Conservation (phyloP, 2,113 vertebrate species). For the Sclerurus mexicanus region DNA sequence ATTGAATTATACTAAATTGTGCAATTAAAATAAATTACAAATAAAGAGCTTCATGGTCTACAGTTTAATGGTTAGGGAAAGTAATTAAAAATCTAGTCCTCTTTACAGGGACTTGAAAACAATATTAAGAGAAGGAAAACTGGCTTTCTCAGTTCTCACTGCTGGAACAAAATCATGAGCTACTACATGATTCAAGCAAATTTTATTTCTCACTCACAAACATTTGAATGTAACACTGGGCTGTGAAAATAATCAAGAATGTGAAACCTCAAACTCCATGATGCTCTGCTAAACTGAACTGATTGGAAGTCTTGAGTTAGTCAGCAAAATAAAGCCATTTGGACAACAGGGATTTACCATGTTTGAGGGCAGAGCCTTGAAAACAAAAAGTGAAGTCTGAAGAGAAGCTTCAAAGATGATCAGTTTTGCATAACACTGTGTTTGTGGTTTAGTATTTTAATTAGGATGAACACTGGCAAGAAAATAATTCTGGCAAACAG, state of each 20-base stretch:
- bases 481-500: background rate
- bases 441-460: background rate
- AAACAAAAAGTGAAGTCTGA: background rate
- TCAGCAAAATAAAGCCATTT: background rate
- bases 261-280: background rate
- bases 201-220: background rate
- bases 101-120: background rate
- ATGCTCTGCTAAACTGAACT: background rate
- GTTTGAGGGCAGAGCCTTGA: background rate
- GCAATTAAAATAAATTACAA: background rate
- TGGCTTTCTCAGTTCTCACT: background rate
- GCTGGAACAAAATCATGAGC: background rate
- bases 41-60: background rate
- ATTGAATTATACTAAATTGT: background rate
- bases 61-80: background rate
- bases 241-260: background rate
- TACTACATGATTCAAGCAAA: background rate
- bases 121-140: background rate
- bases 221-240: background rate
- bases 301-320: background rate
- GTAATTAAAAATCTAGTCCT: background rate
- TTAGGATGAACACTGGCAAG: background rate
- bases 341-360: background rate
- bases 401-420: background rate
- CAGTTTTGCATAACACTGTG: background rate